Conservation (phyloP, 1,140 invertebrate species). For the Zaprionus ornatus region DNA sequence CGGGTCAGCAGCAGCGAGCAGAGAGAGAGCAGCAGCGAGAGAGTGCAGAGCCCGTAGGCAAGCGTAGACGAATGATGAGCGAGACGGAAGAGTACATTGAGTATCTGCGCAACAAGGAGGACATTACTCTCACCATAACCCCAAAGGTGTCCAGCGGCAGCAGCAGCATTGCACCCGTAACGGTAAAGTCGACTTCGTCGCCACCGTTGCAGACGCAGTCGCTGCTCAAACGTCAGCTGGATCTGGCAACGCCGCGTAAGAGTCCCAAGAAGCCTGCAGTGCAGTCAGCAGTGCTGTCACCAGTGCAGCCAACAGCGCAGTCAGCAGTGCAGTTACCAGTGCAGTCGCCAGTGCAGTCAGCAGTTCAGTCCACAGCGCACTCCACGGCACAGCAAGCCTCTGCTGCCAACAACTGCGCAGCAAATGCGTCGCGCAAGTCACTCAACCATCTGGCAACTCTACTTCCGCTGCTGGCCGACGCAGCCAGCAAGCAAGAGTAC, state of each 20-base stretch:
- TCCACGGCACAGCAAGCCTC: slow-evolving; percentile 7
- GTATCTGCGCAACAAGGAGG: slow-evolving; percentile 82
- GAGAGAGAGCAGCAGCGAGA: slow-evolving; percentile 33
- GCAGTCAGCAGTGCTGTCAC: background rate
- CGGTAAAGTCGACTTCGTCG: slow-evolving; percentile 25
- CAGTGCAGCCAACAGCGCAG: background rate
- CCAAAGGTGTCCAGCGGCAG: slow-evolving; percentile 54
- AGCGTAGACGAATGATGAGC: slow-evolving; percentile 70
- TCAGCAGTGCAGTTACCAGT: background rate
- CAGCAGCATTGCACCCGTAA: background rate
- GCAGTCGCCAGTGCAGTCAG: background rate
- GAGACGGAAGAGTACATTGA: slow-evolving; percentile 83
- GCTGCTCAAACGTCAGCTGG: slow-evolving; percentile 70
- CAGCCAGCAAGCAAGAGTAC: slow-evolving; percentile 77
- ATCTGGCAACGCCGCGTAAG: slow-evolving; percentile 60
- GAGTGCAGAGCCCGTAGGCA: slow-evolving; percentile 20
- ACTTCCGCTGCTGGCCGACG: slow-evolving; percentile 74
- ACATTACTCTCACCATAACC: slow-evolving; percentile 79
- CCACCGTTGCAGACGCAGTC: slow-evolving; percentile 39
- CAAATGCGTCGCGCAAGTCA: slow-evolving; percentile 59
- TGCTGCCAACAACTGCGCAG: slow-evolving; percentile 7
- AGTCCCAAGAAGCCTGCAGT: slow-evolving; percentile 65
- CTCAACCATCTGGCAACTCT: slow-evolving; percentile 74
- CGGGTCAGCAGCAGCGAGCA: slow-evolving; percentile 49
- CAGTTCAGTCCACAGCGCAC: slow-evolving; percentile 1